phyloP scores from a whole-genome alignment of 2,888 invertebrate species.

The Epicampocera succincta region DNA sequence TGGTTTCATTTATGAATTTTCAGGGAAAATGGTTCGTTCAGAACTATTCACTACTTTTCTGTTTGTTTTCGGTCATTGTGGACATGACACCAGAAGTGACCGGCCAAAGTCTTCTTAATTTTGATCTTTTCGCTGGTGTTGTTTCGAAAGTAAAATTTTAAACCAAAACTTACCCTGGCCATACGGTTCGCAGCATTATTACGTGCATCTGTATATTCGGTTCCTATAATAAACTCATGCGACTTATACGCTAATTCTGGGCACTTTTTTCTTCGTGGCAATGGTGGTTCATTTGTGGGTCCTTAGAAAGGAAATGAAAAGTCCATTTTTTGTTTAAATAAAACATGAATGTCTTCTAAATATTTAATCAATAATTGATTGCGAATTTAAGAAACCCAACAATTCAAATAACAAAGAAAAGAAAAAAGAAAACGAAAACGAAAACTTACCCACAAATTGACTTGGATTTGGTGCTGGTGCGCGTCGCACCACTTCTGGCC shows the following conservation, averaged over 20 bases:
- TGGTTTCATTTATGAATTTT: too few relatives aligned
- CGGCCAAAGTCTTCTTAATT: neutral
- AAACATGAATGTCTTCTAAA: too few relatives aligned
- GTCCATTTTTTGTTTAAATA: too few relatives aligned
- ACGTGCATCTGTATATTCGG: slow-evolving; percentile 84
- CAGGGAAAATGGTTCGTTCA: too few relatives aligned
- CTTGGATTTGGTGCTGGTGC: slow-evolving; percentile 84
- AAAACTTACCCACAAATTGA: slow-evolving; percentile 78
- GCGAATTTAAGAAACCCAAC: neutral
- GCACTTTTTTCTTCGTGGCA: slow-evolving; percentile 94
- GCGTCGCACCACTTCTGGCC: slow-evolving; percentile 87
- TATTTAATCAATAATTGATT: slow-evolving; percentile 14
- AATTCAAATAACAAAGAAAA: too few relatives aligned
- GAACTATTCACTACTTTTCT: too few relatives aligned
- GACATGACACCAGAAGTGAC: too few relatives aligned
- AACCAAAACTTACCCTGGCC: slow-evolving; percentile 80
- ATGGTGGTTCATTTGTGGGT: slow-evolving; percentile 89
- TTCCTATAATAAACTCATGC: slow-evolving; percentile 88
- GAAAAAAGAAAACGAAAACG: neutral
- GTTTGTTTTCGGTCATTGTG: too few relatives aligned
- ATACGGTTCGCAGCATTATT: slow-evolving; percentile 81
- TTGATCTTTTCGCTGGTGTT: neutral
- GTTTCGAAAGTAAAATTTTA: neutral
- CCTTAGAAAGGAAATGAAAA: too few relatives aligned
- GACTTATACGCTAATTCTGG: slow-evolving; percentile 93